Percentiles rank a stretch among this genome's conserved stretches.
Evolutionary conservation across 2,113 vertebrate genomes (phyloP).

Genomic region (Epinephelus fuscoguttatus): DNA sequence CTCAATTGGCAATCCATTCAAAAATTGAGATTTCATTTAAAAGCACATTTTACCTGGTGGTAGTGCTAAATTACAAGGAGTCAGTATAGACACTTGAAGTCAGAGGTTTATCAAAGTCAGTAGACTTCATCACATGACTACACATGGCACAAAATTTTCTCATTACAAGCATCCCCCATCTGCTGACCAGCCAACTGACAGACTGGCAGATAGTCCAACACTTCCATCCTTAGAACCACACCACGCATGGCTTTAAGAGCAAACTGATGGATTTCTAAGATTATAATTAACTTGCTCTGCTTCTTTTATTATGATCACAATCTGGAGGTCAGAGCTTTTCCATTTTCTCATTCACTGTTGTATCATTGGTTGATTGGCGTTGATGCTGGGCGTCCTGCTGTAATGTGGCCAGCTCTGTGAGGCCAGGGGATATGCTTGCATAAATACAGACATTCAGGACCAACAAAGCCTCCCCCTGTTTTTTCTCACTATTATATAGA

Average conservation of each 20-base stretch:
- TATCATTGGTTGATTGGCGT: slow-evolving; percentile 49
- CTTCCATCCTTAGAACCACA: too few relatives aligned
- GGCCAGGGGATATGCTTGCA: slow-evolving; percentile 79
- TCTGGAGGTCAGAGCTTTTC: slow-evolving; percentile 27
- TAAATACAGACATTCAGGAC: slow-evolving; percentile 82
- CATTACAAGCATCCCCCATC: not conserved
- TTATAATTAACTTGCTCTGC: not conserved
- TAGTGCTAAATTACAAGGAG: too few relatives aligned
- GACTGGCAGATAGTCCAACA: too few relatives aligned
- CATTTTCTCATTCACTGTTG: slow-evolving; percentile 14
- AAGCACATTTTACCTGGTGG: too few relatives aligned
- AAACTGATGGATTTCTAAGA: not conserved
- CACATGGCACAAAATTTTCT: too few relatives aligned
- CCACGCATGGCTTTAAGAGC: not conserved
- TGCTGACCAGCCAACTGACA: too few relatives aligned
- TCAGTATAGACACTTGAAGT: too few relatives aligned
- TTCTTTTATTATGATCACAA: slow-evolving; percentile 16
- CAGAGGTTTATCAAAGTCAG: too few relatives aligned
- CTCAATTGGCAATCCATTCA: too few relatives aligned
- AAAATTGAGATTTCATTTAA: too few relatives aligned
- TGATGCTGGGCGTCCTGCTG: slow-evolving; percentile 48
- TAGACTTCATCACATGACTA: too few relatives aligned
- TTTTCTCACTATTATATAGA: slow-evolving; percentile 84
- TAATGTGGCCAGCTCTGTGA: slow-evolving; percentile 61
- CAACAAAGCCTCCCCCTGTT: slow-evolving; percentile 70